A percentile compares a stretch with the other conserved stretches of the same genome.
Evolutionary conservation across 2,797 vertebrate genomes (phyloP).

Genomic region (Botia kubotai): DNA sequence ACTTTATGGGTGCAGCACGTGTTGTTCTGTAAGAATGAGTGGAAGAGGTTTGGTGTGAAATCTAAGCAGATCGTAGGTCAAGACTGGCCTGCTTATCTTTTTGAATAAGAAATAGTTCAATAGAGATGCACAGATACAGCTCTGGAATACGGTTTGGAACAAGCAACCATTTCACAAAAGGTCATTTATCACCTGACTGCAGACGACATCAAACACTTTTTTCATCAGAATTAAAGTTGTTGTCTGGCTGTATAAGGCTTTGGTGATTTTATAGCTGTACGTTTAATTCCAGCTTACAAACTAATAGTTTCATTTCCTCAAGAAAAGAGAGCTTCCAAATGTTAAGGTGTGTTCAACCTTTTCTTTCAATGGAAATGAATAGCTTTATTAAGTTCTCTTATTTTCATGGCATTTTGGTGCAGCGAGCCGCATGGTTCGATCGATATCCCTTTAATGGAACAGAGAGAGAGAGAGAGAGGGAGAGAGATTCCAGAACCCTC

Average conservation of each 20-base stretch:
- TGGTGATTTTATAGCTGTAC: slow-evolving; percentile 38
- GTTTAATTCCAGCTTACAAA: slow-evolving; percentile 39
- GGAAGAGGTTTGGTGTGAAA: slow-evolving; percentile 20
- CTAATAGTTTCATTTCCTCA: slow-evolving; percentile 56
- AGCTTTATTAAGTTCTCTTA: slow-evolving; percentile 72
- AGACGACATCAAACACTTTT: slow-evolving; percentile 4
- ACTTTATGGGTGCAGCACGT: slow-evolving; percentile 45
- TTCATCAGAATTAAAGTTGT: slow-evolving; percentile 3
- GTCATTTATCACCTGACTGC: background rate
- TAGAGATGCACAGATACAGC: background rate
- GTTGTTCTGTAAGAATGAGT: slow-evolving; percentile 48
- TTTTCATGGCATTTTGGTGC: slow-evolving; percentile 72
- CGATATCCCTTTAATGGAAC: slow-evolving; percentile 76
- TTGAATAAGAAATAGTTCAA: slow-evolving; percentile 13
- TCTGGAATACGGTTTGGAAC: background rate
- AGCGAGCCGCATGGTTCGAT: slow-evolving; percentile 63
- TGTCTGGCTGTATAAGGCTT: slow-evolving; percentile 16
- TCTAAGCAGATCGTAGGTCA: slow-evolving; percentile 26
- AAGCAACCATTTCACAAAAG: background rate
- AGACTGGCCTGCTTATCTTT: background rate
- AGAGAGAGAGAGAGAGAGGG: slow-evolving; percentile 60
- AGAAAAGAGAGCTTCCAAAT: slow-evolving; percentile 66
- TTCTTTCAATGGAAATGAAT: slow-evolving; percentile 71
- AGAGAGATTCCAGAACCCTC: slow-evolving; percentile 60
- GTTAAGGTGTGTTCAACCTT: slow-evolving; percentile 63